Evolutionary conservation across 92 coral and sea anemone genomes (phyloP).

Genomic region (Porites evermanni): DNA sequence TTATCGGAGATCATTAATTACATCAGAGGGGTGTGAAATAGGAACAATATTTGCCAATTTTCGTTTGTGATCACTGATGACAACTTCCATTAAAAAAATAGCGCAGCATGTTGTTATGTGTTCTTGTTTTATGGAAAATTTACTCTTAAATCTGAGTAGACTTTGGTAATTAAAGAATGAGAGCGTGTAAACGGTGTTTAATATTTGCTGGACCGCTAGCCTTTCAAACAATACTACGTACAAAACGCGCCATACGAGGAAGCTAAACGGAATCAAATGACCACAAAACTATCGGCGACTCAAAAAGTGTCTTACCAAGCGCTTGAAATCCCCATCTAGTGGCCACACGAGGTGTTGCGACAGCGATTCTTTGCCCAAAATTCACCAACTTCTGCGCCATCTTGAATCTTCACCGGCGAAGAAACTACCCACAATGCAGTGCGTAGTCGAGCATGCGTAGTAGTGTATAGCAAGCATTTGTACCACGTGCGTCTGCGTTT

Average conservation of each 20-base stretch:
- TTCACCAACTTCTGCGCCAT: slow-evolving; percentile 96
- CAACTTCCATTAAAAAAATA: background rate
- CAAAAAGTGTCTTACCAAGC: slow-evolving; percentile 64
- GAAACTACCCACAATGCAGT: slow-evolving; percentile 66
- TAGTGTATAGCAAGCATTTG: slow-evolving; percentile 24
- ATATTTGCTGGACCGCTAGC: slow-evolving; percentile 1
- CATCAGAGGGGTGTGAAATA: no score
- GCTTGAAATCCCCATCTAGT: slow-evolving; percentile 88
- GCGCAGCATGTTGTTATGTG: background rate
- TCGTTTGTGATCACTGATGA: no score
- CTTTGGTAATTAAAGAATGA: no score
- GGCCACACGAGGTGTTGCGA: slow-evolving; percentile 85
- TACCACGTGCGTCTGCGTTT: slow-evolving; percentile 71
- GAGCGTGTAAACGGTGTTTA: background rate
- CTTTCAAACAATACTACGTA: background rate
- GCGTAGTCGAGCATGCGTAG: slow-evolving; percentile 74
- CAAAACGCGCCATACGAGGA: background rate
- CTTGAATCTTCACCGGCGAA: slow-evolving; percentile 74
- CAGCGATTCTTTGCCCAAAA: slow-evolving; percentile 78
- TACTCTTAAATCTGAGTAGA: background rate
- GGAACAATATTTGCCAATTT: no score
- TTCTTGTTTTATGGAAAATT: no score
- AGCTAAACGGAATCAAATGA: no score
- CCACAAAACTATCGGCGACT: background rate
- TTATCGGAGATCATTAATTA: no score